These are phyloP conservation scores for Myoxocephalus aenaeus DNA, from an alignment of 2,797 vertebrate species.

Conservation along the genomic window DNA sequence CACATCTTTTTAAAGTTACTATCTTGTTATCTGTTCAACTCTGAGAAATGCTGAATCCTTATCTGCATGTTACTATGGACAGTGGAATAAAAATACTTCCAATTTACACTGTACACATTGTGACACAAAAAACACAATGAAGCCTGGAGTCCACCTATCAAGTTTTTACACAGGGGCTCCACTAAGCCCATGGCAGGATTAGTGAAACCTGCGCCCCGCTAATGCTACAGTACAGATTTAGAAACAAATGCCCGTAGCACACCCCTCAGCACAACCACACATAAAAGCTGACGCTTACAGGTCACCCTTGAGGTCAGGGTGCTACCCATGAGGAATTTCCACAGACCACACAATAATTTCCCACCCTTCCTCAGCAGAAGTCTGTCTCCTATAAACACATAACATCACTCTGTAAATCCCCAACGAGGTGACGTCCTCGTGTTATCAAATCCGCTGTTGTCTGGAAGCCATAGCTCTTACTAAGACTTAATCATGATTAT, in stretches of 20 bases:
- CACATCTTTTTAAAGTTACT: neutral
- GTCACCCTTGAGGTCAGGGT: constrained; percentile 61
- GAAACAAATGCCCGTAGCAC: constrained; percentile 58
- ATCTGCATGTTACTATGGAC: neutral
- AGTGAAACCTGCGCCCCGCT: constrained; percentile 16
- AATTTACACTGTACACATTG: neutral
- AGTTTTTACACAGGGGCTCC: constrained; percentile 32
- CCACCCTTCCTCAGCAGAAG: constrained; percentile 35
- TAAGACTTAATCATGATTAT: neutral
- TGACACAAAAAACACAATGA: too few relatives aligned
- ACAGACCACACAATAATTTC: constrained; percentile 52
- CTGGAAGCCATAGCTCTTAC: neutral
- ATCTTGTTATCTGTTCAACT: neutral
- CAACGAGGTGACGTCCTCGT: neutral
- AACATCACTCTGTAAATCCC: constrained; percentile 12
- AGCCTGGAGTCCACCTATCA: neutral
- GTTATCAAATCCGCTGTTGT: neutral
- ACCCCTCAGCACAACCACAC: constrained; percentile 49
- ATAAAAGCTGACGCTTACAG: constrained; percentile 63
- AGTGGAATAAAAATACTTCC: neutral
- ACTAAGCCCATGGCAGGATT: constrained; percentile 36
- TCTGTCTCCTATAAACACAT: constrained; percentile 28
- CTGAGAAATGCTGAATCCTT: neutral
- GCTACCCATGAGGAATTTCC: constrained; percentile 69
- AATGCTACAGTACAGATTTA: constrained; percentile 29